phyloP scores from a whole-genome alignment of 2,888 invertebrate species.

The Dryobota labecula region DNA sequence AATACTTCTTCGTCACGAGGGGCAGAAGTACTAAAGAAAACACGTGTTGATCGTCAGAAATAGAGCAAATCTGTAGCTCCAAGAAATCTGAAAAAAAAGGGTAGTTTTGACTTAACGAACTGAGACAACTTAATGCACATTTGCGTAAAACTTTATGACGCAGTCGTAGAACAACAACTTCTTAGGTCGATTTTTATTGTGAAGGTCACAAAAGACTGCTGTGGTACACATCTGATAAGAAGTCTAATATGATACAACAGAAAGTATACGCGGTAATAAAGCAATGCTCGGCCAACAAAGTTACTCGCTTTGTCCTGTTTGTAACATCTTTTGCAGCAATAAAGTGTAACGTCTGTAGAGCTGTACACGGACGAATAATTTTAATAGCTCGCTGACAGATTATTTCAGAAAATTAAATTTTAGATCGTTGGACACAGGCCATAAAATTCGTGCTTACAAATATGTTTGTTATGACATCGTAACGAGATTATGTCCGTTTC shows the following conservation, averaged over 20 bases:
- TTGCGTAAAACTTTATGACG: conserved; percentile 40
- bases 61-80: neutral
- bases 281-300: conserved; percentile 63
- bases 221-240: conserved; percentile 53
- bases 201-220: conserved; percentile 36
- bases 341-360: conserved; percentile 78
- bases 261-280: conserved; percentile 61
- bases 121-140: conserved; percentile 23
- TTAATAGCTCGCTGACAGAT: conserved; percentile 89
- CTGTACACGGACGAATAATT: conserved; percentile 86
- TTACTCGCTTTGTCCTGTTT: conserved; percentile 62
- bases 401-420: conserved; percentile 91
- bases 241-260: conserved; percentile 54
- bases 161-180: conserved; percentile 38
- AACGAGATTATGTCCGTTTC: conserved; percentile 90
- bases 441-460: conserved; percentile 90
- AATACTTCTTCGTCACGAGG: neutral
- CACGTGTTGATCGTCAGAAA: neutral
- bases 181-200: conserved; percentile 37
- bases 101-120: conserved; percentile 2
- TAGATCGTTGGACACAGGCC: conserved; percentile 90
- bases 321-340: conserved; percentile 72
- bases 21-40: neutral
- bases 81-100: neutral
- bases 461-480: conserved; percentile 91